These are phyloP conservation scores for Muscina levida DNA, from an alignment of 2,888 invertebrate genomes.

Conservation along the genomic window DNA sequence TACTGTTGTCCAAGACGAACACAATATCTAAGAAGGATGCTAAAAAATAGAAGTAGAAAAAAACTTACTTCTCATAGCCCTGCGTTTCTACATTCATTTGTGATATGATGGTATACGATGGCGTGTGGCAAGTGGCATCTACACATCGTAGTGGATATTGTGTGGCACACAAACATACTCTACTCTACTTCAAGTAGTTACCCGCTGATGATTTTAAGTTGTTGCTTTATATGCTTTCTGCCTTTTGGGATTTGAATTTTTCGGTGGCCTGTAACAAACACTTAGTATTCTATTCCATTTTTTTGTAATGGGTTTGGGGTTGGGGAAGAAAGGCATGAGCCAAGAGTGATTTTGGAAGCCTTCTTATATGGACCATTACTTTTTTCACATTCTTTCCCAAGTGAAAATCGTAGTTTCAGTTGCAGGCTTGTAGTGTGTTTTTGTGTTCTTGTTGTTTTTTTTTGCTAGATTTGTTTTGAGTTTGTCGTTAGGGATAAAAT, in stretches of 20 bases:
- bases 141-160: background rate
- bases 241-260: conserved; percentile 65
- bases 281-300: conserved; percentile 12
- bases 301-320: background rate
- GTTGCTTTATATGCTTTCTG: conserved; percentile 49
- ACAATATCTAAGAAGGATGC: conserved; percentile 9
- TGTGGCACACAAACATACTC: background rate
- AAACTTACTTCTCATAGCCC: background rate
- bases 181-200: conserved; percentile 35
- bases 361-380: conserved; percentile 10
- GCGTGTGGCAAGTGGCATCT: background rate
- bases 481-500: conserved; percentile 57
- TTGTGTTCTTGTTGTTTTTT: conserved; percentile 35
- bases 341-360: conserved; percentile 6
- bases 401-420: conserved; percentile 4
- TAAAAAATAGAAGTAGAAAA: background rate
- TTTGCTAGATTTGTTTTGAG: conserved; percentile 29
- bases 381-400: conserved; percentile 14
- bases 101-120: background rate
- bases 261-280: conserved; percentile 51
- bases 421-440: conserved; percentile 7
- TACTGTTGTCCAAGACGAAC: background rate
- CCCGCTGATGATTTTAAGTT: conserved; percentile 58
- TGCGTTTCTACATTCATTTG: conserved; percentile 19
- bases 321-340: background rate